These are phyloP conservation scores for Dendrolimus punctatus DNA, from an alignment of 1,140 invertebrate genomes.

Conservation along the genomic window DNA sequence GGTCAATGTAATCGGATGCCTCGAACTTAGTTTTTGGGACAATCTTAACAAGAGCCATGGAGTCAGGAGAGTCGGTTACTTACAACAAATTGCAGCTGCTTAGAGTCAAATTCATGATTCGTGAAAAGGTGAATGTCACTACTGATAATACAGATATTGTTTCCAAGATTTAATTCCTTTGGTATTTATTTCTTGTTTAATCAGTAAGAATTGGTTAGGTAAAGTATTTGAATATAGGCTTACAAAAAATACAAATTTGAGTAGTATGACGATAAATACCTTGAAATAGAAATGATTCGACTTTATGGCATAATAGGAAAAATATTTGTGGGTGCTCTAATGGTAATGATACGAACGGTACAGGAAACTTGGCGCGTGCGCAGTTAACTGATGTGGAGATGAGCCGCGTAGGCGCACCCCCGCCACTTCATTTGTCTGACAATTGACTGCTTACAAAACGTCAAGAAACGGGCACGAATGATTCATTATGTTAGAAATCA, in stretches of 20 bases:
- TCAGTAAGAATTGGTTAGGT: no score
- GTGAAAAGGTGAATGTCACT: constrained; percentile 4
- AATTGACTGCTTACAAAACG: constrained; percentile 28
- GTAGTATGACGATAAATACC: constrained; percentile 13
- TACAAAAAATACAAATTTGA: no score
- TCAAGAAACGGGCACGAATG: constrained; percentile 18
- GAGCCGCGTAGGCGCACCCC: constrained; percentile 57
- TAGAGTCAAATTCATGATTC: constrained; percentile 13
- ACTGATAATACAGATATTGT: neutral
- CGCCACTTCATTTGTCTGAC: constrained; percentile 41
- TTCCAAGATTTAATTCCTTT: no score
- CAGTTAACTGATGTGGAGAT: constrained; percentile 54
- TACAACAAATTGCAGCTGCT: constrained; percentile 17
- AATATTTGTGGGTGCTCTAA: constrained; percentile 34
- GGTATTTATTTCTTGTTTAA: no score
- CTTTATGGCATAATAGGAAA: constrained; percentile 20
- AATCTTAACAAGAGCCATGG: constrained; percentile 4
- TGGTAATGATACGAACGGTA: constrained; percentile 38
- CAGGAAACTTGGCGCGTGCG: constrained; percentile 58
- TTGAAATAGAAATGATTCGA: constrained; percentile 16
- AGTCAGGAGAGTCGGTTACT: constrained; percentile 6
- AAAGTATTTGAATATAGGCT: no score
- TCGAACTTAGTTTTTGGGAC: constrained; percentile 13
- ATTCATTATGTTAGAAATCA: constrained; percentile 11
- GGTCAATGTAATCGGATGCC: constrained; percentile 13